phyloP scores from a whole-genome alignment of 1,140 invertebrate species.

The Zaprionus gabonicus region DNA sequence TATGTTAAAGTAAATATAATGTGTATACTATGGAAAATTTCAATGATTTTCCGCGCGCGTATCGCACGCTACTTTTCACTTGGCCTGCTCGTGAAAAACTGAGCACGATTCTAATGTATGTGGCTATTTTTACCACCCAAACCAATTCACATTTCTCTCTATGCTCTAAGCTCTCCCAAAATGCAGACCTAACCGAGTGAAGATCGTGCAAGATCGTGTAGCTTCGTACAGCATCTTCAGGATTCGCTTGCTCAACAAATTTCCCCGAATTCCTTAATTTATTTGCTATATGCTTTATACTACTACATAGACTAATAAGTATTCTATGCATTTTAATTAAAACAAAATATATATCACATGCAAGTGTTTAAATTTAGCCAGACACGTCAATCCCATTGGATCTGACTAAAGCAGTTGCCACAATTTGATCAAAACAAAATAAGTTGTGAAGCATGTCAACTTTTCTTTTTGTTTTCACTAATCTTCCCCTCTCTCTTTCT shows the following conservation, averaged over 20 bases:
- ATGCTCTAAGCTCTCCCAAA: conserved; percentile 35
- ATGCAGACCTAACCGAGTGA: conserved; percentile 12
- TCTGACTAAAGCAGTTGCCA: conserved; percentile 68
- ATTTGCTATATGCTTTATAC: conserved; percentile 13
- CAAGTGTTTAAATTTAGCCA: conserved; percentile 67
- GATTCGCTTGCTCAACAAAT: conserved; percentile 17
- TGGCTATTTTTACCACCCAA: conserved; percentile 72
- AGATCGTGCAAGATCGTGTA: neutral
- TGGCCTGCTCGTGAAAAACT: conserved; percentile 77
- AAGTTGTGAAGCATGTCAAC: conserved; percentile 29
- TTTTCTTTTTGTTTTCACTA: conserved; percentile 22
- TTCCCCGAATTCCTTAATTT: conserved; percentile 44
- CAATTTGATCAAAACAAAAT: conserved; percentile 61
- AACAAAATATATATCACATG: conserved; percentile 58
- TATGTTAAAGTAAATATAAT: conserved; percentile 18
- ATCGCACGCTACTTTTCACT: conserved; percentile 67
- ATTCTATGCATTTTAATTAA: conserved; percentile 67
- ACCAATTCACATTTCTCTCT: conserved; percentile 18
- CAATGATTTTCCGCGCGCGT: conserved; percentile 47
- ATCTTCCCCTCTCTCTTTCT: neutral
- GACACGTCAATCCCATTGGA: conserved; percentile 59
- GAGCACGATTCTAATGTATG: conserved; percentile 55
- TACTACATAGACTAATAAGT: neutral
- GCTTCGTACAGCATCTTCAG: conserved; percentile 9
- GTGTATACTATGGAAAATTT: conserved; percentile 72